Base-by-base conservation (phyloP, 2,888 invertebrate species). In the Morinoia aosen region DNA sequence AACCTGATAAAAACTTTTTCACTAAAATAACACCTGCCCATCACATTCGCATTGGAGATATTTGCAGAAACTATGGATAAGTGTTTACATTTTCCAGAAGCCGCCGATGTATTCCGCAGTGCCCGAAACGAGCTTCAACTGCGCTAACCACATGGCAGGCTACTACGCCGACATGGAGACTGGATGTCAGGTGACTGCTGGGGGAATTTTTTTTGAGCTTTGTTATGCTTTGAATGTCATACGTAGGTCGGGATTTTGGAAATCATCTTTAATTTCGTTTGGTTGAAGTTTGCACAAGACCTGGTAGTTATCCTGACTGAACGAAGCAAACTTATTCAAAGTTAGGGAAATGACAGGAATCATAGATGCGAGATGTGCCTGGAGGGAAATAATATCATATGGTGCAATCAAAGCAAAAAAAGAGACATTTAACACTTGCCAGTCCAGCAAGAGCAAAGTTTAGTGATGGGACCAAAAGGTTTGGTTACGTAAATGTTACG, bases 111-210 rank as follows among this genome's bases (percentile, higher is more conserved):
- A 95, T 95, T 48, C 90, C 19, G 57, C 76, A 19, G 95, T 96
- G 16, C 96, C 96, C 10, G 96, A 96, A 58, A 96, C 96, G 0
- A 25, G 76, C 39, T 96, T 96, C 90, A 57, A 48, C 58, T 96
- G 96, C 91, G 61, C 88, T 0, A 91, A 95, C 58, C 96, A 96
- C 58, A 94, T 95, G 14, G 96, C 96, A 0, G 96, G 96, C 1
- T 96, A 96, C 95, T 96, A 96, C 95, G 96, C 96, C 33, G 96
- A 96, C 95, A 95, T 93, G 39, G 96, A 96, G 56, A 95, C 96
- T 57, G 96, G 95, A 64, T 96, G 96, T 88, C 96, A 96, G 96
- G 96, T 96, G 91, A 58, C 57, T 91, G n/a, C 14, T 39, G 39
- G 76, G 14, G 25, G 76, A 76, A 76, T 14, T 48, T 10, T 8